Base-by-base conservation (phyloP, 2,888 invertebrate species). In the Drosophila nigricruria region DNA sequence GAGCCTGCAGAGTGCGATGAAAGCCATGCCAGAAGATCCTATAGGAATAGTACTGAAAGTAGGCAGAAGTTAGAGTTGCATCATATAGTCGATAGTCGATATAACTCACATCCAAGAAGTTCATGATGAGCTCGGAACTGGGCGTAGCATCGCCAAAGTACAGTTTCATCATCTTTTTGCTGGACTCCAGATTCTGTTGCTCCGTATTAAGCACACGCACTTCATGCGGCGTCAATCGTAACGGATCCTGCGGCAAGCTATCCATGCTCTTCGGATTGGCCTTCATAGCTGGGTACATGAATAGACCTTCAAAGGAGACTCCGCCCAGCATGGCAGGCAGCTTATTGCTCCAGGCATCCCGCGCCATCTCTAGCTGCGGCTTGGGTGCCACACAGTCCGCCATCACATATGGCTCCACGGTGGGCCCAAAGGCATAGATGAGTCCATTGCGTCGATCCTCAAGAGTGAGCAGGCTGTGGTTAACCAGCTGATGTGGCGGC, bases 251-350 rank as follows among this genome's bases (percentile, higher is more conserved):
- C 4, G 47, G 65, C n/a, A 91, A 43, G 3, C 9, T 53, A 36
- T 82, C 74, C 77, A 91, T 61, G 0, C 30, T n/a, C 27, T 78
- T 74, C 0, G 66, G 61, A 70, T 81, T 80, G 32, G 72, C 77
- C 38, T 84, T 77, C 6, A 85, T 25, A 36, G 77, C 80, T 1
- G 86, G 78, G 77, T 91, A 92, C 79, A 91, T 84, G 3, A 91
- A 81, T 0, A 92, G 79, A 0, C 93, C 93, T 59, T 92, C 93
- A 45, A 92, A 90, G 0, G 92, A 91, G 3, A 83, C 90, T 0
- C 90, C 91, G 2, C 92, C 92, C 38, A 93, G 63, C 64, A 92
- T 86, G 20, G 87, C 63, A 0, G 92, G 92, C 50, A 93, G 73
- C 0, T 81, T 57, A 68, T 92, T 91, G n/a, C 87, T 75, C 92